Evolutionary conservation across 2,888 invertebrate species (phyloP).

Genomic region (Muschampia staudingeri): DNA sequence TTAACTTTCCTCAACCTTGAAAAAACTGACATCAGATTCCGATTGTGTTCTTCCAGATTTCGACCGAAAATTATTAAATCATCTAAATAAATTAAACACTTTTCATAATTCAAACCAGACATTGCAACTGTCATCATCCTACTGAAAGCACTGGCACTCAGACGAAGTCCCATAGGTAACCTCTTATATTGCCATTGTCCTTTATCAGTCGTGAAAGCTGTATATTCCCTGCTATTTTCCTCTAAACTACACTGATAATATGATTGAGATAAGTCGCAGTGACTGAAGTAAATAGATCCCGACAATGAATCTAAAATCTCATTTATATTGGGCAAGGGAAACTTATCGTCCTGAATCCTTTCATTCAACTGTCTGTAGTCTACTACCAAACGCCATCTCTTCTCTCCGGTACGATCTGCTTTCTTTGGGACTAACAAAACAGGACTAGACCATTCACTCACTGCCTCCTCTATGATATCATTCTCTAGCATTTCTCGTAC

Average conservation of each 20-base stretch:
- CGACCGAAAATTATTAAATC: slow-evolving; percentile 2
- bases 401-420: neutral
- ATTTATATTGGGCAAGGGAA: neutral
- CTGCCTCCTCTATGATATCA: neutral
- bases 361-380: neutral
- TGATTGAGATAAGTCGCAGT: neutral
- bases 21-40: neutral
- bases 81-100: neutral
- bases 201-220: neutral
- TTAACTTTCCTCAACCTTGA: neutral
- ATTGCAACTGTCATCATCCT: neutral
- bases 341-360: slow-evolving; percentile 1
- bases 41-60: neutral
- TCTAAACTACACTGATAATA: neutral
- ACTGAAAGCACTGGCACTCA: slow-evolving; percentile 1
- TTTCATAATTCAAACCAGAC: neutral
- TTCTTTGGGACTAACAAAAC: neutral
- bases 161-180: neutral
- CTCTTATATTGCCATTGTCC: neutral
- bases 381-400: neutral
- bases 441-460: neutral
- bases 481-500: neutral
- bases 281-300: neutral
- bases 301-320: neutral
- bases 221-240: neutral